Base-by-base conservation (phyloP, 2,888 invertebrate genomes). In the Rhynchonema sp. region DNA sequence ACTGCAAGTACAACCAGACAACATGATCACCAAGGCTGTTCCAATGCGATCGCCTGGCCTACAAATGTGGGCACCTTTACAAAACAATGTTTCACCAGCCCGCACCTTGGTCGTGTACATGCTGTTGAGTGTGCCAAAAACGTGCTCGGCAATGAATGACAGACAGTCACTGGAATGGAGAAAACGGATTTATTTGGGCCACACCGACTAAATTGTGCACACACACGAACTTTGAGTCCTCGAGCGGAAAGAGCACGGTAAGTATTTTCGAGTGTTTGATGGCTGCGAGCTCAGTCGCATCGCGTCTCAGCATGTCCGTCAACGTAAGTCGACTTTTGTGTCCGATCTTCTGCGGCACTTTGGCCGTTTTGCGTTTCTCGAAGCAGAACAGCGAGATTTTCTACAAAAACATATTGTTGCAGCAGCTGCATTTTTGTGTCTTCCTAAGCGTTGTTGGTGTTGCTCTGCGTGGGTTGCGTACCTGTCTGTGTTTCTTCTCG, bases 61-160 rank as follows among this genome's bases (percentile, higher is more conserved):
- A n/a, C n/a, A n/a, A n/a, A n/a, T n/a, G n/a, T n/a, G n/a, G n/a
- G n/a, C n/a, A n/a, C n/a, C n/a, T n/a, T n/a, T n/a, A n/a, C n/a
- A n/a, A n/a, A n/a, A n/a, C n/a, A n/a, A n/a, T n/a, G n/a, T n/a
- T n/a, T n/a, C n/a, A n/a, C n/a, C n/a, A n/a, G n/a, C n/a, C n/a
- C n/a, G n/a, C n/a, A n/a, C n/a, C n/a, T n/a, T n/a, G n/a, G n/a
- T n/a, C n/a, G 30, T 20, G n/a, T 23, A 46, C 23, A 49, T 20
- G 22, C 22, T 49, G n/a, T 25, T 49, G n/a, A 70, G 60, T 20
- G 67, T 66, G 53, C 63, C 61, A 13, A 59, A 56, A 2, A 66
- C 54, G 23, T 59, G 49, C 56, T 67, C 67, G 17, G 66, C 60
- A 1, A 65, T 66, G 53, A 65, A 66, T 3, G 65, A 63, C 59